A percentile compares a stretch with the other conserved stretches of the same genome.
Conservation (phyloP, 2,888 invertebrate species). For the Lasioglossum vierecki region DNA sequence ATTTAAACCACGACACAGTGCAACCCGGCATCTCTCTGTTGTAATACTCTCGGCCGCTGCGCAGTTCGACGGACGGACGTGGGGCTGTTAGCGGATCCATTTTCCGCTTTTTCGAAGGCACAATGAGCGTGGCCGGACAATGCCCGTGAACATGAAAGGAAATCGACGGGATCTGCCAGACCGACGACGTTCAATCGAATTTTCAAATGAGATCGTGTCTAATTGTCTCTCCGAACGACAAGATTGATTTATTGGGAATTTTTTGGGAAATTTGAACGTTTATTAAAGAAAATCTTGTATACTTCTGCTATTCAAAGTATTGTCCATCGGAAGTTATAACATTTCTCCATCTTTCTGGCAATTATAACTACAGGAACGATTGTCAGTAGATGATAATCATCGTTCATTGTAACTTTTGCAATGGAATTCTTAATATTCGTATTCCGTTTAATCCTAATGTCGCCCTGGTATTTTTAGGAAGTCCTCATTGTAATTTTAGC, state of each 20-base stretch:
- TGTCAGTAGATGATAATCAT: too few species aligned
- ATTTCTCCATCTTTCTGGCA: too few species aligned
- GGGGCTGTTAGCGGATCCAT: conserved; percentile 35
- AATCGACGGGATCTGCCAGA: conserved; percentile 8
- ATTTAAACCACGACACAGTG: conserved; percentile 71
- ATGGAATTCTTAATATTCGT: too few species aligned
- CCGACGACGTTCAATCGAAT: background rate
- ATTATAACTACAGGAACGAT: too few species aligned
- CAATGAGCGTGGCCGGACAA: conserved; percentile 7
- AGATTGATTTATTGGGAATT: conserved; percentile 39
- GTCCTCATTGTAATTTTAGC: too few species aligned
- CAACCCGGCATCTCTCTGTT: conserved; percentile 65
- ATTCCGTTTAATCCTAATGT: too few species aligned
- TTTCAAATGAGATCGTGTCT: background rate
- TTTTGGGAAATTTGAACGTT: too few species aligned
- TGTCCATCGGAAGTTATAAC: too few species aligned
- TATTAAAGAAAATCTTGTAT: too few species aligned
- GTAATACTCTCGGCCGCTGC: conserved; percentile 59
- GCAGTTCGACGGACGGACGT: conserved; percentile 32
- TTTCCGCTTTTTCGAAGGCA: conserved; percentile 53
- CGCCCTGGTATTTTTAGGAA: too few species aligned
- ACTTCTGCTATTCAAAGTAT: too few species aligned
- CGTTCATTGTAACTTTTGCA: too few species aligned
- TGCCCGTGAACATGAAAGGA: background rate
- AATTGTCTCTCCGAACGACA: conserved; percentile 23